A percentile compares a stretch with the other conserved stretches of the same genome.
Conservation (phyloP, 1,140 invertebrate genomes). For the Neodiprion lecontei region DNA sequence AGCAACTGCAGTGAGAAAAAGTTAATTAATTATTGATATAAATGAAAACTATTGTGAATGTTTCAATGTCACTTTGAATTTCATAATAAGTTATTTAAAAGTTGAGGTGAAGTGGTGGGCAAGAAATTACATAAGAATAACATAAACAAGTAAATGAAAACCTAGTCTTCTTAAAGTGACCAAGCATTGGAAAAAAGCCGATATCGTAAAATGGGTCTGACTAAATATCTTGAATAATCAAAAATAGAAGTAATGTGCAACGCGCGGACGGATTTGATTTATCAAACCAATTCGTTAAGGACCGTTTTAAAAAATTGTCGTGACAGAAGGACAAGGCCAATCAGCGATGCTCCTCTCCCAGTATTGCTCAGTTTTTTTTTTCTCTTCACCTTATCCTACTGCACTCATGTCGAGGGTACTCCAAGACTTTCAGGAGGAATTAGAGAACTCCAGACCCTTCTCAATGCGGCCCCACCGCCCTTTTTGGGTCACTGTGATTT, state of each 20-base stretch:
- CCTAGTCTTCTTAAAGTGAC: too few species aligned
- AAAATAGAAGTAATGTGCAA: slow-evolving; percentile 6
- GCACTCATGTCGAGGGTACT: background rate
- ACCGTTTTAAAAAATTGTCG: background rate
- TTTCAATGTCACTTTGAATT: too few species aligned
- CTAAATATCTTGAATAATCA: background rate
- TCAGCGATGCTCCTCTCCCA: background rate
- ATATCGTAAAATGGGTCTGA: background rate
- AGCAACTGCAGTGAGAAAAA: too few species aligned
- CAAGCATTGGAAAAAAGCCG: too few species aligned
- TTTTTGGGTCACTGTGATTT: slow-evolving; percentile 48
- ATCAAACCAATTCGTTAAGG: background rate
- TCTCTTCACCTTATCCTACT: background rate
- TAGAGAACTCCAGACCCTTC: slow-evolving; percentile 27
- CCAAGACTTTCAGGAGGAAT: slow-evolving; percentile 21
- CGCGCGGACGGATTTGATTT: background rate
- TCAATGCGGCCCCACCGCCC: slow-evolving; percentile 26
- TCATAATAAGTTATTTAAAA: too few species aligned
- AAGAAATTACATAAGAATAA: too few species aligned
- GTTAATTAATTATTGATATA: too few species aligned
- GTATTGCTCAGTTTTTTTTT: background rate
- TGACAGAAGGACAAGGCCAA: background rate
- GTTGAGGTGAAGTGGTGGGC: too few species aligned
- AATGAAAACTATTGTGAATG: too few species aligned
- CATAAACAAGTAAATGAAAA: too few species aligned